These are phyloP conservation scores for Xestia rhomboidea DNA, from an alignment of 2,888 invertebrate genomes.

Conservation along the genomic window DNA sequence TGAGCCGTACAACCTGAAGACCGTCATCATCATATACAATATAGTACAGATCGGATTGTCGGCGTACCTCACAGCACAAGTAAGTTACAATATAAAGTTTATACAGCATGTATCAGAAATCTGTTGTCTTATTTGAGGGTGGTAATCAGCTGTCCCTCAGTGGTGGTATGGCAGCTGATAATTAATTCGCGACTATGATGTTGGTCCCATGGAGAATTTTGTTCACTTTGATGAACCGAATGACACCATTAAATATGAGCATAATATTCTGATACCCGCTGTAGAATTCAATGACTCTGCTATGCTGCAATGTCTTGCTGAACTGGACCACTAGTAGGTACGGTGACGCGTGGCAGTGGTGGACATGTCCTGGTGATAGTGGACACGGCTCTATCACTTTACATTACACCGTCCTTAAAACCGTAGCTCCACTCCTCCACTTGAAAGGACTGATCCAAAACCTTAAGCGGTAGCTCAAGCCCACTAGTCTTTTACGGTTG, in stretches of 20 bases:
- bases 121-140: not conserved
- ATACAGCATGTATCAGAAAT: not conserved
- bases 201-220: too few relatives aligned
- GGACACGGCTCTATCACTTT: not conserved
- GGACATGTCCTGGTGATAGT: too few relatives aligned
- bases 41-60: slow-evolving; percentile 91
- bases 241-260: not conserved
- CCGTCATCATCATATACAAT: slow-evolving; percentile 92
- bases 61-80: slow-evolving; percentile 87
- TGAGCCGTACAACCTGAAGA: slow-evolving; percentile 91
- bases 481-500: not conserved
- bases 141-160: too few relatives aligned
- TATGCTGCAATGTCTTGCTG: too few relatives aligned
- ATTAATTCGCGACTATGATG: too few relatives aligned
- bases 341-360: too few relatives aligned
- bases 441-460: not conserved
- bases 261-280: not conserved
- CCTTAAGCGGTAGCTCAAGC: not conserved
- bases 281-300: not conserved
- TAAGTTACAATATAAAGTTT: slow-evolving; percentile 70
- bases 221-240: not conserved
- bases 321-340: too few relatives aligned
- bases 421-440: not conserved
- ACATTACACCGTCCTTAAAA: too few relatives aligned
- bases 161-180: too few relatives aligned